phyloP scores from a whole-genome alignment of 2,113 vertebrate genomes.

The Muscicapa adusta region DNA sequence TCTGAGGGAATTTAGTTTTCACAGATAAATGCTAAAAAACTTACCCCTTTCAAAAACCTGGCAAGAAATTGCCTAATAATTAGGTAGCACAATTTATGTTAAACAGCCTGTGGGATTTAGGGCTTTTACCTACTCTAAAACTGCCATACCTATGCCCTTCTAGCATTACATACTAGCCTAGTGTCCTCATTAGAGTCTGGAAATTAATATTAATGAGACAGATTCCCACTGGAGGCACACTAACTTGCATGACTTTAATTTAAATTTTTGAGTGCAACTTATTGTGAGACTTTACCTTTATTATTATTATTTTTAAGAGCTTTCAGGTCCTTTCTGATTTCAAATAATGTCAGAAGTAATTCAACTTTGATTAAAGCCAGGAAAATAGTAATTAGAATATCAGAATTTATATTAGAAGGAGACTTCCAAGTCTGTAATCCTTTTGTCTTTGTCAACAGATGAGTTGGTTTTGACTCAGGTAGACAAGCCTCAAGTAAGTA shows the following conservation, averaged over 20 bases:
- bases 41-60: background rate
- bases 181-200: conserved; percentile 21
- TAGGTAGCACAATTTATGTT: background rate
- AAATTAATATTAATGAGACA: conserved; percentile 63
- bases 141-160: conserved; percentile 42
- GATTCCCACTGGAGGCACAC: background rate
- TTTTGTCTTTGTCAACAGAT: background rate
- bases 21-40: background rate
- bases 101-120: conserved; percentile 60
- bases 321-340: background rate
- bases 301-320: background rate
- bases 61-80: conserved; percentile 58
- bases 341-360: background rate
- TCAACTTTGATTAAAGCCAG: background rate
- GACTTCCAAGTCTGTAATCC: background rate
- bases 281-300: background rate
- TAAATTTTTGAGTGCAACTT: conserved; percentile 20
- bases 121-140: conserved; percentile 27
- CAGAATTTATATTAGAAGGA: background rate
- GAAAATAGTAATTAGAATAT: background rate
- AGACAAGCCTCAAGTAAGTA: background rate
- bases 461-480: background rate
- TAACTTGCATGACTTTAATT: conserved; percentile 26
- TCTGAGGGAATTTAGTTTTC: background rate
- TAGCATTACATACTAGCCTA: conserved; percentile 34